Base-by-base conservation (phyloP, 2,888 invertebrate genomes). In the Flexamia atlantica region DNA sequence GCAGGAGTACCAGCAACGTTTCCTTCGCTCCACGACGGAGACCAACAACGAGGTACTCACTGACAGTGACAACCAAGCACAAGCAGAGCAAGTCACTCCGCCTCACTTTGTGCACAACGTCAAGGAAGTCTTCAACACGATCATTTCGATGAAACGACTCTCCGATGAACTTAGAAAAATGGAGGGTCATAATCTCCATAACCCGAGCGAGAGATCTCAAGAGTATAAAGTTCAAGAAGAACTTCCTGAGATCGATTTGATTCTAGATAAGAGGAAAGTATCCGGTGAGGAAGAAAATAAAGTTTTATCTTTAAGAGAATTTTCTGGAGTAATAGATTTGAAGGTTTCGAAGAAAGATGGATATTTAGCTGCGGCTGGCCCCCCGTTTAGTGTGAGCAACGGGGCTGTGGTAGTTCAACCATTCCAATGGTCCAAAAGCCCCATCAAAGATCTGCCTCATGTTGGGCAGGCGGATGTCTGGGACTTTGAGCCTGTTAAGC, bases 371-470 rank as follows among this genome's bases (percentile, higher is more conserved):
- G 89, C 91, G 23, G 60, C 88, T 12, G 88, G 89, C 0, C 88
- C 89, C 5, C 85, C 93, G 0, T 91, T 90, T 88, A 84, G 83
- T 42, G 70, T 64, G 23, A 72, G 83, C n/a, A 70, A 83, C 28
- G 83, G 80, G 20, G 64, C 81, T n/a, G 60, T 81, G 17, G 81
- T 84, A 36, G 85, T 88, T 1, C 85, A 86, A 82, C 93, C 95
- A 0, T 97, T 97, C 90, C 93, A 93, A 88, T 97, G 97, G 97
- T 94, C 94, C 81, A 92, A 92, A 80, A 93, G 94, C 85, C 92
- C 92, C 85, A 95, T 94, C 88, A 91, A 91, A 2, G 91, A 92
- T 84, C 88, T 90, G 76, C 91, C 93, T 0, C 97, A 96, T 88
- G 89, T 92, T 85, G 95, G 95, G 1, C 94, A 96, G 12, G 96